These are phyloP conservation scores for Adrianichthys oophorus DNA, from an alignment of 2,797 vertebrate species.

Conservation along the genomic window DNA sequence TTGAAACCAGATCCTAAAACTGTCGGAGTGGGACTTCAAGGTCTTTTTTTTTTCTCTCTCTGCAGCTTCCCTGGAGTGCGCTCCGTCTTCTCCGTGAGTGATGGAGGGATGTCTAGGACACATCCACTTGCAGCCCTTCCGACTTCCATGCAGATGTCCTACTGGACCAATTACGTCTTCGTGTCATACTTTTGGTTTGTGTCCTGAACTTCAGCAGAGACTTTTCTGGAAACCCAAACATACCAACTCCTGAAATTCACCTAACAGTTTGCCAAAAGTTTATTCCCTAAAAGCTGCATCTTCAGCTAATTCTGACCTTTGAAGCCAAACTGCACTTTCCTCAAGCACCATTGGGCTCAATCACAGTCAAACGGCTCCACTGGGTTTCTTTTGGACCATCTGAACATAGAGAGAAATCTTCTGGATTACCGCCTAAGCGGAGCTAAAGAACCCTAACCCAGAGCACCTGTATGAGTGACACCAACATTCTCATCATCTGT, in stretches of 20 bases:
- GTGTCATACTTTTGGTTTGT: conserved; percentile 13
- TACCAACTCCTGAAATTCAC: conserved; percentile 24
- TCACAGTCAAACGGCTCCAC: conserved; percentile 8
- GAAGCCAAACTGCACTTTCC: conserved; percentile 25
- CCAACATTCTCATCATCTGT: conserved; percentile 15
- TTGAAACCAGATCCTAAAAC: no score
- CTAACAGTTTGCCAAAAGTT: conserved; percentile 44
- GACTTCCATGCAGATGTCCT: conserved; percentile 28
- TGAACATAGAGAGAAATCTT: conserved; percentile 14
- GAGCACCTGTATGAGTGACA: background rate
- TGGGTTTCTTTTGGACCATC: conserved; percentile 28
- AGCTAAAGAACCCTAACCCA: conserved; percentile 11
- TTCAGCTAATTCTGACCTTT: conserved; percentile 35
- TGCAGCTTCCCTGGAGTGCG: conserved; percentile 81
- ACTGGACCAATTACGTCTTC: conserved; percentile 26
- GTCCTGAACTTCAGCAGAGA: conserved; percentile 19
- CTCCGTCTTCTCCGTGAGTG: conserved; percentile 65
- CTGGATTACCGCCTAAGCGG: background rate
- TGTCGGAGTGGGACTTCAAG: background rate
- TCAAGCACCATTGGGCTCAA: conserved; percentile 1
- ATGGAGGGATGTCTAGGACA: conserved; percentile 19
- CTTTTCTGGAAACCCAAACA: conserved; percentile 20
- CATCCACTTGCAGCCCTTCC: conserved; percentile 9
- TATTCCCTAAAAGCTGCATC: conserved; percentile 36
- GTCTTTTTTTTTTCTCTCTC: conserved; percentile 11